Evolutionary conservation across 1,140 invertebrate genomes (phyloP), one percentile per base, ranked within the genome.

Genomic region (Micrasema minimum): DNA sequence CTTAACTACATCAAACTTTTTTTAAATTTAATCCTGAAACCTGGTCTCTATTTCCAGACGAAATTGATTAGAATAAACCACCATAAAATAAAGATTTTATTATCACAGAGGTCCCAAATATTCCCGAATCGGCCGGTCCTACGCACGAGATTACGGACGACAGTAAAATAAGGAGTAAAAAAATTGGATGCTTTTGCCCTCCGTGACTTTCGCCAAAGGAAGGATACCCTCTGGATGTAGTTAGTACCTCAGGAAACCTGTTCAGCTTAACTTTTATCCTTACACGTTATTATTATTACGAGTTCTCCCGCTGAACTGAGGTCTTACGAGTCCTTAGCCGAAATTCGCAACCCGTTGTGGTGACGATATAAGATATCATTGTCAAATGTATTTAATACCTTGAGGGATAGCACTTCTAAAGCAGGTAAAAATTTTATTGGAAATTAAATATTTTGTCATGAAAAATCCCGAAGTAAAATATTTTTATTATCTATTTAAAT

Each of bases 131-230:
- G 6, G 7, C 9, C 16, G 16, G 37, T 16, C 59, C 50, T 67
- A 72, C 70, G 70, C 70, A 72, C 64, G 31, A 57, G 35, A 71
- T 71, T 66, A 51, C 64, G 45, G 14, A 66, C 64, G 64, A 66
- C 70, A 66, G 46, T 38, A 50, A 37, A 66, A 72, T 53, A 72
- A 61, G 23, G 43, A 48, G 22, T 45, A 64, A 69, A 69, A 68
- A 26, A 48, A 43, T 59, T 31, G 26, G 67, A 51, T 64, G 35
- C 55, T 11, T 71, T 71, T 69, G 73, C 69, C 73, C 73, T 72
- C 51, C 53, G 57, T 75, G 73, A 75, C 73, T 75, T 75, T 75
- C 73, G 73, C 73, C 69, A 57, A 9, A 50, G 48, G 41, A 48
- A 51, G 55, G 41, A 61, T 62, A 65, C 72, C 72, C 72, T 74